phyloP scores from a whole-genome alignment of 2,113 vertebrate genomes.

The Zosterops hypoxanthus region DNA sequence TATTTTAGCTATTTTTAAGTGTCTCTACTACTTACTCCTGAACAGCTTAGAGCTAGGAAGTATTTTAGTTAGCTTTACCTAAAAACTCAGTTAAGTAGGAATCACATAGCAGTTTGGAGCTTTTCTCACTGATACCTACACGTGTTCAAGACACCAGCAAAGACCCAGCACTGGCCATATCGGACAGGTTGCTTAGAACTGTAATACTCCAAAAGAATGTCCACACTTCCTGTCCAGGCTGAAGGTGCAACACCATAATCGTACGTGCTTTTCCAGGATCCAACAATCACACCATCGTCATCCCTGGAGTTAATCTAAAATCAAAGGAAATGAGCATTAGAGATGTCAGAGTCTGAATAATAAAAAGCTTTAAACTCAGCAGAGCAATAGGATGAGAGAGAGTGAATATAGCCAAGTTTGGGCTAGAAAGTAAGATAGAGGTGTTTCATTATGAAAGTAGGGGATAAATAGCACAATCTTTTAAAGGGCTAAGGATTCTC shows the following conservation, averaged over 20 bases:
- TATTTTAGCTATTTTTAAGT: slow-evolving; percentile 27
- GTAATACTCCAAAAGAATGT: slow-evolving; percentile 88
- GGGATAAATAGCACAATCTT: not conserved
- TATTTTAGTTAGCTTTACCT: not conserved
- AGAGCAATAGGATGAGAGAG: not conserved
- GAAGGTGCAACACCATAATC: slow-evolving; percentile 88
- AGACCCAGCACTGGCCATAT: slow-evolving; percentile 98
- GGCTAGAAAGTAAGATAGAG: not conserved
- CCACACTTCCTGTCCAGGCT: slow-evolving; percentile 93
- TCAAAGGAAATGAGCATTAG: not conserved
- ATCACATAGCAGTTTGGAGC: not conserved
- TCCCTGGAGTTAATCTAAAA: slow-evolving; percentile 89
- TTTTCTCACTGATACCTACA: slow-evolving; percentile 79
- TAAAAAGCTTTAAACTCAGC: not conserved
- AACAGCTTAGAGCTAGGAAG: not conserved
- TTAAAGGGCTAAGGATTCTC: not conserved
- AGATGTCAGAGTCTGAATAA: not conserved
- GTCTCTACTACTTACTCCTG: slow-evolving; percentile 11
- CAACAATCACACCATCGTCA: slow-evolving; percentile 88
- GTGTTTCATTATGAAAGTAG: not conserved
- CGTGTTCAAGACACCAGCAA: slow-evolving; percentile 93
- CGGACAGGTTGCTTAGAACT: slow-evolving; percentile 79
- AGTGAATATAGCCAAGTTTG: not conserved
- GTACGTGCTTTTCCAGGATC: slow-evolving; percentile 90
- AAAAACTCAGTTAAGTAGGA: not conserved